Conservation (phyloP, 2,888 invertebrate species). For the Hipparchia sbordonii region DNA sequence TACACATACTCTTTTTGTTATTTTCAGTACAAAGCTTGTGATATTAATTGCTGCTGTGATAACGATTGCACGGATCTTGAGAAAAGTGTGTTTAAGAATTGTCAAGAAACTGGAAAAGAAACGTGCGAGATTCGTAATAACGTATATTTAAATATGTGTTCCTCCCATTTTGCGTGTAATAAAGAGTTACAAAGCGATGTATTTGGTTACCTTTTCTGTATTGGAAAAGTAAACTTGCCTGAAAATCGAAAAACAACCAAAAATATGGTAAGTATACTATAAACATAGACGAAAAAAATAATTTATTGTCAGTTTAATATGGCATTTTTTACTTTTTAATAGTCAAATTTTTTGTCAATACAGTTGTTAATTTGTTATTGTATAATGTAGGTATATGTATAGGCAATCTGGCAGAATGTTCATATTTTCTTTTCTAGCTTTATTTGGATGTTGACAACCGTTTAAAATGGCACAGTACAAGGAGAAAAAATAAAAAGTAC, state of each 20-base stretch:
- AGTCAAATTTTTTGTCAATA: no score
- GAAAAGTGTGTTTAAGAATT: conserved; percentile 83
- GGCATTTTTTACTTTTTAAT: no score
- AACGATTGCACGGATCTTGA: conserved; percentile 86
- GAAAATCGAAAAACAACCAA: conserved; percentile 48
- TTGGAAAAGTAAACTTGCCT: conserved; percentile 69
- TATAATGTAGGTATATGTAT: no score
- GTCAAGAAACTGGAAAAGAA: conserved; percentile 57
- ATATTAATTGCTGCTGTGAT: conserved; percentile 94
- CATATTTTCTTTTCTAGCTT: conserved; percentile 45
- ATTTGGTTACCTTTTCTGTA: conserved; percentile 63
- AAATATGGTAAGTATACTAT: conserved; percentile 48
- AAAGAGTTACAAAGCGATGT: conserved; percentile 41
- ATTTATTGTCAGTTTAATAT: no score
- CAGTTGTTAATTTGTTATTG: no score
- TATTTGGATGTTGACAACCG: conserved; percentile 43
- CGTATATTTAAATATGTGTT: conserved; percentile 12
- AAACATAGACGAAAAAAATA: no score
- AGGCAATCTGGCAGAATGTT: no score
- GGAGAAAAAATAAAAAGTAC: conserved; percentile 36
- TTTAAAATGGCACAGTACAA: conserved; percentile 56
- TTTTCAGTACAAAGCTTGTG: conserved; percentile 85
- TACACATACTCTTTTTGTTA: conserved; percentile 41
- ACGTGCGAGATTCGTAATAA: conserved; percentile 15
- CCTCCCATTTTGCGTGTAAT: conserved; percentile 45